Percentiles rank a stretch among this genome's conserved stretches.
Conservation (phyloP, 2,113 vertebrate species). For the Fukomys damarensis region DNA sequence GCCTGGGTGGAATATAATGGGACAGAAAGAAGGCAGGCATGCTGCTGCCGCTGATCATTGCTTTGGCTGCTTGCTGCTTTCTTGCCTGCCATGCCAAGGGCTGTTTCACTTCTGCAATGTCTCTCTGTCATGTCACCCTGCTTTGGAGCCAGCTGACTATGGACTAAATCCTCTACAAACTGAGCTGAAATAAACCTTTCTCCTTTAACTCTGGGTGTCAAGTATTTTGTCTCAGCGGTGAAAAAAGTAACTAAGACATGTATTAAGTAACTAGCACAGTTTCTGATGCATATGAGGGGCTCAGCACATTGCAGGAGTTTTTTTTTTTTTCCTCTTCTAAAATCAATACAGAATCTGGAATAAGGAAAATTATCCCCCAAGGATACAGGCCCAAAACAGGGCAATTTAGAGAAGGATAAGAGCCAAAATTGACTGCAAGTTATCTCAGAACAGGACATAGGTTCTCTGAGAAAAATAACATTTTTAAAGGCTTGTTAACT, state of each 20-base stretch:
- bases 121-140: not conserved
- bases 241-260: not conserved
- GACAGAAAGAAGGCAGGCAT: not conserved
- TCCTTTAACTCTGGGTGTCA: not conserved
- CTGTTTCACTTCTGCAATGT: not conserved
- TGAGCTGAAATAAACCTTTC: not conserved
- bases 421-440: not conserved
- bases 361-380: not conserved
- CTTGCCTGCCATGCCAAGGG: not conserved
- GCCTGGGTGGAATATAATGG: not conserved
- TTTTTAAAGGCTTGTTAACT: constrained; percentile 6
- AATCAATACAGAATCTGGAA: constrained; percentile 36
- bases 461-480: not conserved
- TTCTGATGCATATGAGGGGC: not conserved
- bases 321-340: not conserved
- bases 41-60: not conserved
- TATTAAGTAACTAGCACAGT: not conserved
- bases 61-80: not conserved
- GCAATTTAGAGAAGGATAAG: not conserved
- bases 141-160: not conserved
- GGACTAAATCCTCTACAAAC: not conserved
- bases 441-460: not conserved
- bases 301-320: not conserved
- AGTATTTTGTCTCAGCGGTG: not conserved
- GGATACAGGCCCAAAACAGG: constrained; percentile 21